Conservation (phyloP, 2,113 vertebrate species). For the Choloepus hoffmanni region DNA sequence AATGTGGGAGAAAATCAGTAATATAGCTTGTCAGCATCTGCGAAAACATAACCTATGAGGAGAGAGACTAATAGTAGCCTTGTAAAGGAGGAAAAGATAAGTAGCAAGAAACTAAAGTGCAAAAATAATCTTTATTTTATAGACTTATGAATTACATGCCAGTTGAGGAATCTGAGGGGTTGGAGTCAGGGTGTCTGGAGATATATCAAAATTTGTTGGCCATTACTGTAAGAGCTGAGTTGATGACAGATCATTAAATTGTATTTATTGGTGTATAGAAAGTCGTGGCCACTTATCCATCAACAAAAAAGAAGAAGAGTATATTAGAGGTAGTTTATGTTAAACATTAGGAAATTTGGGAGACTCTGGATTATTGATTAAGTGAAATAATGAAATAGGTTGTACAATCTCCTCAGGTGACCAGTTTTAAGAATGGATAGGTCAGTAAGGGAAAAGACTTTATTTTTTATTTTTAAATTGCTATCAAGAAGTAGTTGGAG, state of each 20-base stretch:
- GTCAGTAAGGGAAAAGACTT: not conserved
- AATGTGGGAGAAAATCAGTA: not conserved
- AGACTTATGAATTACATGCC: not conserved
- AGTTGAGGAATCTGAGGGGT: not conserved
- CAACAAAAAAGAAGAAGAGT: not conserved
- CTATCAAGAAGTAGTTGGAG: not conserved
- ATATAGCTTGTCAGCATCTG: not conserved
- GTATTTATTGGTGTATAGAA: not conserved
- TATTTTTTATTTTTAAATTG: not conserved
- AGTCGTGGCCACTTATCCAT: not conserved
- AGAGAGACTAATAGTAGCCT: not conserved
- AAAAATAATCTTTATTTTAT: not conserved
- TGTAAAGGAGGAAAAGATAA: not conserved
- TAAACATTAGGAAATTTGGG: not conserved
- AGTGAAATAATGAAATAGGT: not conserved
- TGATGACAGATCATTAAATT: not conserved
- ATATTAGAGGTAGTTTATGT: not conserved
- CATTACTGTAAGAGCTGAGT: not conserved
- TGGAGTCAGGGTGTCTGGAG: not conserved
- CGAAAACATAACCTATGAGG: not conserved
- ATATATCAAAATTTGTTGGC: not conserved
- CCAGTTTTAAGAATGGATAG: not conserved
- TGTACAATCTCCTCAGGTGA: not conserved
- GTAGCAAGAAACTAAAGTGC: not conserved
- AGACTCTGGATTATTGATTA: not conserved